These are phyloP conservation scores for Thereva unica DNA, from an alignment of 2,888 invertebrate genomes.

Conservation along the genomic window DNA sequence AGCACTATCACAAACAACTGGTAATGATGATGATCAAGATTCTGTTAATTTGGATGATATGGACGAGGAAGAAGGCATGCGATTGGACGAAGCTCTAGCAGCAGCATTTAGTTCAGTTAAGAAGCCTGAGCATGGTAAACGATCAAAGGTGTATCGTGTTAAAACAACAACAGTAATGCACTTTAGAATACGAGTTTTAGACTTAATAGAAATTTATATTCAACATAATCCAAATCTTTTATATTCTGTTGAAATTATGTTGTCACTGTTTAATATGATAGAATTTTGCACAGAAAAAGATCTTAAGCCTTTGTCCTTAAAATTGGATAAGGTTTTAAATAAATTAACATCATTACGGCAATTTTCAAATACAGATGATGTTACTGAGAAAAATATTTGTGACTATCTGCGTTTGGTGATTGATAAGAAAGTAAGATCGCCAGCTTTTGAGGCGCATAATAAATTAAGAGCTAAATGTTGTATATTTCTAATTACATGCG, in stretches of 20 bases:
- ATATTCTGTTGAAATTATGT: slow-evolving; percentile 69
- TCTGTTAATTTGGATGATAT: slow-evolving; percentile 76
- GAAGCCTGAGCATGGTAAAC: slow-evolving; percentile 54
- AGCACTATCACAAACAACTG: slow-evolving; percentile 65
- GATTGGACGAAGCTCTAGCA: slow-evolving; percentile 72
- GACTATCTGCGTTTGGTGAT: slow-evolving; percentile 48
- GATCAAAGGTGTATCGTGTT: slow-evolving; percentile 64
- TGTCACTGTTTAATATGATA: slow-evolving; percentile 68
- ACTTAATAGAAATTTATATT: slow-evolving; percentile 73
- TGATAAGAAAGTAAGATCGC: slow-evolving; percentile 48
- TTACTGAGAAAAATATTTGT: slow-evolving; percentile 47
- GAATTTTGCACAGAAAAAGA: slow-evolving; percentile 73
- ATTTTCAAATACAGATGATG: slow-evolving; percentile 44
- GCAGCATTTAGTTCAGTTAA: slow-evolving; percentile 66
- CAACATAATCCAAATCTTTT: slow-evolving; percentile 69
- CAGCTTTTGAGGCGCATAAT: slow-evolving; percentile 46
- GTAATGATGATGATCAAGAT: slow-evolving; percentile 64
- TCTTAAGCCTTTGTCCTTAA: slow-evolving; percentile 68
- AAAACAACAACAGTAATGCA: slow-evolving; percentile 70
- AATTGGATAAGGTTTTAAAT: slow-evolving; percentile 59
- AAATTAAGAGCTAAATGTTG: slow-evolving; percentile 49
- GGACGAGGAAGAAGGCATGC: slow-evolving; percentile 74
- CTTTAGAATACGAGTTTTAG: slow-evolving; percentile 74
- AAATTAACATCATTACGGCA: slow-evolving; percentile 47
- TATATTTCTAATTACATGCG: slow-evolving; percentile 47